A percentile compares a stretch with the other conserved stretches of the same genome.
phyloP scores from a whole-genome alignment of 2,888 invertebrate species.

The Platynereis dumerilii region DNA sequence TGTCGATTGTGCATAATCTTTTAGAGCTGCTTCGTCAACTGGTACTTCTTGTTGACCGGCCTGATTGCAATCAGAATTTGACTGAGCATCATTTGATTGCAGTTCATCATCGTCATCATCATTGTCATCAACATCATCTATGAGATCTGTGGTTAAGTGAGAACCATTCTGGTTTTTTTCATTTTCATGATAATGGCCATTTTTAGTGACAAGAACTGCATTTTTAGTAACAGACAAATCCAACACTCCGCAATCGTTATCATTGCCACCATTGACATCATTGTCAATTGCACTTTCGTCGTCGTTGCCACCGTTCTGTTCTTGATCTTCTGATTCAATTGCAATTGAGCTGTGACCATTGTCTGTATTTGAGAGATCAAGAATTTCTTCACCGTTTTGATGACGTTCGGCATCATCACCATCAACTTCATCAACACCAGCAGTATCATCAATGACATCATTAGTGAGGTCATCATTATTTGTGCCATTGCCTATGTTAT shows the following conservation, averaged over 20 bases:
- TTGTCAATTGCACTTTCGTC: slow-evolving; percentile 35
- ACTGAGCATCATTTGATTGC: no score
- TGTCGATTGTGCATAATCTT: slow-evolving; percentile 80
- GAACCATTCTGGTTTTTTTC: background rate
- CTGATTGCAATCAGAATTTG: background rate
- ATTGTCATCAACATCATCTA: background rate
- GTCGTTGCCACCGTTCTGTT: background rate
- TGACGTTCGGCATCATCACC: background rate
- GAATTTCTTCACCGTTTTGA: background rate
- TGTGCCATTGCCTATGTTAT: background rate
- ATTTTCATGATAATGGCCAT: background rate
- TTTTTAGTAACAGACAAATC: slow-evolving; percentile 66
- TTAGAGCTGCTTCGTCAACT: slow-evolving; percentile 70
- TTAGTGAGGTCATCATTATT: background rate
- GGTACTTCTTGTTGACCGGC: slow-evolving; percentile 8
- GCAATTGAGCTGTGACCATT: background rate
- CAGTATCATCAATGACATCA: background rate
- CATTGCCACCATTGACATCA: slow-evolving; percentile 43
- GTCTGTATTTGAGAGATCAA: no score
- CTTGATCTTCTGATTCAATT: no score
- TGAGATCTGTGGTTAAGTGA: background rate
- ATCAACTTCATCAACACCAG: background rate
- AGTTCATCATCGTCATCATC: background rate
- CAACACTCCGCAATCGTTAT: slow-evolving; percentile 47
- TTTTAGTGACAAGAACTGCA: background rate